Conservation (phyloP, 1,140 invertebrate genomes). For the Lepidurus couesii region DNA sequence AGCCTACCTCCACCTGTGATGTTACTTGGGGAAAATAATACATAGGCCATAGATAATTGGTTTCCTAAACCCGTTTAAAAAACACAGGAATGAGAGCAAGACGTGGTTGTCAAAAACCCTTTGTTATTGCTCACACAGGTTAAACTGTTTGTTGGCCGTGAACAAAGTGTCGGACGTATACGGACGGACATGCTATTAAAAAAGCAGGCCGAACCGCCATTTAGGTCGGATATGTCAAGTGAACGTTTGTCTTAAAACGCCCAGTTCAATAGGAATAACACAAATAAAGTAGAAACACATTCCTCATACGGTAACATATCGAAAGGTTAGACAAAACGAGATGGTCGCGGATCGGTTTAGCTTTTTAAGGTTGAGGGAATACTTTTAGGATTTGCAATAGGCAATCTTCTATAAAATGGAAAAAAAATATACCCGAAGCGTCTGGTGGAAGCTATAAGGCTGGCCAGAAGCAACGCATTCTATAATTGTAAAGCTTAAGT, state of each 20-base stretch:
- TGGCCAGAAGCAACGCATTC: no score
- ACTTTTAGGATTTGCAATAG: no score
- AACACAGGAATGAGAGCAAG: conserved; percentile 12
- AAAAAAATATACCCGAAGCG: no score
- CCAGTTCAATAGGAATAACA: background rate
- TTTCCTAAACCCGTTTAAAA: background rate
- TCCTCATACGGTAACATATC: background rate
- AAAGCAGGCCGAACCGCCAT: background rate
- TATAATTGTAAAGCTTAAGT: no score
- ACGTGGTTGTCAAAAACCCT: background rate
- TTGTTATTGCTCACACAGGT: background rate
- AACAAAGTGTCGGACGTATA: background rate
- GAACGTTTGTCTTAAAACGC: background rate
- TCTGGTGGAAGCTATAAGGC: no score
- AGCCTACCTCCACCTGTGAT: conserved; percentile 2
- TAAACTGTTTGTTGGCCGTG: background rate
- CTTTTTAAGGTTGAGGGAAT: background rate
- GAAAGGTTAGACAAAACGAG: background rate
- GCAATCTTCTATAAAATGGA: no score
- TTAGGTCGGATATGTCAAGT: background rate
- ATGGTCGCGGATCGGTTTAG: background rate
- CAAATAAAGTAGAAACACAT: background rate
- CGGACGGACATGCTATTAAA: conserved; percentile 13
- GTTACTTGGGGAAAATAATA: background rate
- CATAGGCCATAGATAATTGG: background rate